Evolutionary conservation across 1,140 invertebrate species (phyloP).

Genomic region (Trichomalopsis sarcophagae): DNA sequence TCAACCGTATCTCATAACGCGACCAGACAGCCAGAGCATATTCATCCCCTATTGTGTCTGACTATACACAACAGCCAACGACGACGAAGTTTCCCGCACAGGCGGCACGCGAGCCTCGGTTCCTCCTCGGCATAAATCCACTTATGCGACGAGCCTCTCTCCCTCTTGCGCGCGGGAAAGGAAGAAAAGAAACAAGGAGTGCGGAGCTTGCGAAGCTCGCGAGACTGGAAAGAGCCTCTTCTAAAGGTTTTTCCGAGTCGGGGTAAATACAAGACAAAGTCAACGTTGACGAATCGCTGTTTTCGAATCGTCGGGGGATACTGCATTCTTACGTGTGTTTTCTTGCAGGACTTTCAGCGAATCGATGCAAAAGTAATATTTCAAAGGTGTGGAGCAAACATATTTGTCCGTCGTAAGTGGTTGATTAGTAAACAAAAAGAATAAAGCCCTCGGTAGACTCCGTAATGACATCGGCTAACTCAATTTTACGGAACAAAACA

Average conservation of each 20-base stretch:
- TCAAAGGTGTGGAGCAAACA: background rate
- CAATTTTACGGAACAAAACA: slow-evolving; percentile 13
- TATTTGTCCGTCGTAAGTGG: background rate
- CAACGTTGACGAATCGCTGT: background rate
- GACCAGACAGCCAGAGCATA: background rate
- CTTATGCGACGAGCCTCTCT: slow-evolving; percentile 14
- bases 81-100: background rate
- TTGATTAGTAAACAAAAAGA: background rate
- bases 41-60: background rate
- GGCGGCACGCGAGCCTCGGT: background rate
- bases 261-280: background rate
- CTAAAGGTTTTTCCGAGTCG: background rate
- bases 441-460: too few species aligned
- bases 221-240: background rate
- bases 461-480: background rate
- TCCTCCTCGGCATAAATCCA: slow-evolving; percentile 16
- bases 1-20: background rate
- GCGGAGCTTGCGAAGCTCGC: background rate
- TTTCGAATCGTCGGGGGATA: background rate
- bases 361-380: background rate
- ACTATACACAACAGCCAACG: background rate
- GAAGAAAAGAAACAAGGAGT: background rate
- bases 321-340: background rate
- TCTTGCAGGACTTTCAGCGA: background rate
- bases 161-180: background rate